Evolutionary conservation across 2,797 vertebrate genomes (phyloP).

Genomic region (Etheostoma nigrum): DNA sequence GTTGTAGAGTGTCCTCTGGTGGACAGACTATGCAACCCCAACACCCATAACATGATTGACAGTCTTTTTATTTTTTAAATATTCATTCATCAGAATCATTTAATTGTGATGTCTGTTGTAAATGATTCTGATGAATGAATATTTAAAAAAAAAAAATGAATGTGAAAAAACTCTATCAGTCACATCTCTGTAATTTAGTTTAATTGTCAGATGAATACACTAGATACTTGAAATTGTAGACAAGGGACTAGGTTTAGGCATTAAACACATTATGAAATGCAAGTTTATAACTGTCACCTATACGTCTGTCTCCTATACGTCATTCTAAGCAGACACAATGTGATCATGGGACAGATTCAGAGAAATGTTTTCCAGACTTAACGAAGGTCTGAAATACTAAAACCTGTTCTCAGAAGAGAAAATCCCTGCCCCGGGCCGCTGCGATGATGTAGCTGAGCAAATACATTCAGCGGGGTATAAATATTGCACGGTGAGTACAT

Average conservation of each 20-base stretch:
- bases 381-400: conserved; percentile 47
- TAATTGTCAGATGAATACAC: not conserved
- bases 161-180: not conserved
- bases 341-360: conserved; percentile 28
- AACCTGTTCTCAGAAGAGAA: conserved; percentile 40
- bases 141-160: too few species aligned
- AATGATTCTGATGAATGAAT: too few species aligned
- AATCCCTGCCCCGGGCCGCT: conserved; percentile 54
- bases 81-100: too few species aligned
- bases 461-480: conserved; percentile 75
- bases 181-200: not conserved
- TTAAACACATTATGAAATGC: not conserved
- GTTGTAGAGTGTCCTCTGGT: too few species aligned
- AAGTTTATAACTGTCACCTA: not conserved
- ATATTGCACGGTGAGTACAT: conserved; percentile 79
- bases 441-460: conserved; percentile 61
- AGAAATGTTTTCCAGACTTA: conserved; percentile 52
- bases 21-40: too few species aligned
- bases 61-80: too few species aligned
- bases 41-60: too few species aligned
- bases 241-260: not conserved
- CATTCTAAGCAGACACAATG: conserved; percentile 19
- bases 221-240: not conserved
- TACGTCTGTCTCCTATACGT: not conserved
- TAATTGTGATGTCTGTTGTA: too few species aligned